Evolutionary conservation across 2,888 invertebrate genomes (phyloP).

Genomic region (Harpagoxenus sublaevis): DNA sequence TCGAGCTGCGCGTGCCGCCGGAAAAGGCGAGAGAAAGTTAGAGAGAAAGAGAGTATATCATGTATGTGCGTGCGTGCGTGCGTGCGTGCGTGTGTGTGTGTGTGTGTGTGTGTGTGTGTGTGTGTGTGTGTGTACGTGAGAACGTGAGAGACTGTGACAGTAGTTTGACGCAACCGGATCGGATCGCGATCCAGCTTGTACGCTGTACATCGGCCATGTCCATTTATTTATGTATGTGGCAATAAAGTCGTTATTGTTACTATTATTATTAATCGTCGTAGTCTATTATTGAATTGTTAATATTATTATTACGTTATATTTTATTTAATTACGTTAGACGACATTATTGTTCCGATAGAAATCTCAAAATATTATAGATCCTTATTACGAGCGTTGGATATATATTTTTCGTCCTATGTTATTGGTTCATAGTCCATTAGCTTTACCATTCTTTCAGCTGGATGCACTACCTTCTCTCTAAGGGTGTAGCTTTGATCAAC

Average conservation of each 20-base stretch:
- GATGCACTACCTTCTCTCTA: not conserved
- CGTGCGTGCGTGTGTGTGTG: conserved; percentile 32
- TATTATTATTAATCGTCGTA: conserved; percentile 71
- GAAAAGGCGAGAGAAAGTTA: conserved; percentile 20
- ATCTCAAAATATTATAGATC: not conserved
- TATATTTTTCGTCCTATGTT: conserved; percentile 7
- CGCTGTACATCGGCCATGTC: conserved; percentile 78
- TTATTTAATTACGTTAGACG: not conserved
- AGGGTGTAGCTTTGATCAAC: not conserved
- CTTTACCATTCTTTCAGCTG: not conserved
- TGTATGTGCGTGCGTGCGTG: not conserved
- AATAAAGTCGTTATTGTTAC: conserved; percentile 78
- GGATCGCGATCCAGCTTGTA: conserved; percentile 74
- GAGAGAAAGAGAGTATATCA: not conserved
- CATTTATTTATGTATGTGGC: conserved; percentile 78
- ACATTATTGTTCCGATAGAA: not conserved
- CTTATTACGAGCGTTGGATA: not conserved
- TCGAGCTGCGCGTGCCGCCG: conserved; percentile 48
- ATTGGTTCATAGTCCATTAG: conserved; percentile 23
- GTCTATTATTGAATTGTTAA: not conserved
- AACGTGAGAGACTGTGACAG: conserved; percentile 50
- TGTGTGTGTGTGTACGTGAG: conserved; percentile 26
- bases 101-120: not conserved
- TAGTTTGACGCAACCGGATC: conserved; percentile 74
- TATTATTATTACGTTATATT: not conserved